Base-by-base conservation (phyloP, 2,888 invertebrate species). In the Apamea sordens region DNA sequence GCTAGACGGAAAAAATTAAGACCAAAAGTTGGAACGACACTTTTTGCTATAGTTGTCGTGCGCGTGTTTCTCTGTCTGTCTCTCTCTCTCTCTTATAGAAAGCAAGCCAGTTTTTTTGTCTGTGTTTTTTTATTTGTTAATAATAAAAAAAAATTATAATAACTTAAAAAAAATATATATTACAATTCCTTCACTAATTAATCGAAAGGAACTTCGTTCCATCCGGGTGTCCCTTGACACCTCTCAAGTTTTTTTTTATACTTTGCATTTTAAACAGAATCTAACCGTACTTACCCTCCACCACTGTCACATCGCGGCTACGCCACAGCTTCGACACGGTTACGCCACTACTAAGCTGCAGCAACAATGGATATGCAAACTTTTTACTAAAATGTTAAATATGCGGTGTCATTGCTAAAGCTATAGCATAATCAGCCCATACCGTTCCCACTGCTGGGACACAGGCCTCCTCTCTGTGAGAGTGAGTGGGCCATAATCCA, bases 161-260 rank as follows among this genome's bases (percentile, higher is more conserved):
- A n/a, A n/a, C n/a, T n/a, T n/a, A n/a, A n/a, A n/a, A n/a, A n/a
- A n/a, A n/a, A n/a, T n/a, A n/a, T n/a, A n/a, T n/a, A n/a, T n/a
- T n/a, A n/a, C n/a, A n/a, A n/a, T n/a, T n/a, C n/a, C n/a, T n/a
- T n/a, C n/a, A n/a, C n/a, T n/a, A n/a, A n/a, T n/a, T n/a, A n/a
- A n/a, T n/a, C n/a, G n/a, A n/a, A n/a, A n/a, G n/a, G n/a, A n/a
- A n/a, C n/a, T n/a, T n/a, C n/a, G n/a, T n/a, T n/a, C n/a, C n/a
- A n/a, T n/a, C n/a, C n/a, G n/a, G n/a, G n/a, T n/a, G n/a, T n/a
- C n/a, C n/a, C n/a, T n/a, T n/a, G n/a, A n/a, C n/a, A n/a, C n/a
- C n/a, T n/a, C n/a, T n/a, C n/a, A n/a, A n/a, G n/a, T n/a, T 32
- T 32, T 18, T 86, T 73, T 64, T 32, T 32, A 32, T 32, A 59